Evolutionary conservation across 2,888 invertebrate species (phyloP), one percentile per base, ranked within the genome.

Genomic region (Agrochola macilenta): DNA sequence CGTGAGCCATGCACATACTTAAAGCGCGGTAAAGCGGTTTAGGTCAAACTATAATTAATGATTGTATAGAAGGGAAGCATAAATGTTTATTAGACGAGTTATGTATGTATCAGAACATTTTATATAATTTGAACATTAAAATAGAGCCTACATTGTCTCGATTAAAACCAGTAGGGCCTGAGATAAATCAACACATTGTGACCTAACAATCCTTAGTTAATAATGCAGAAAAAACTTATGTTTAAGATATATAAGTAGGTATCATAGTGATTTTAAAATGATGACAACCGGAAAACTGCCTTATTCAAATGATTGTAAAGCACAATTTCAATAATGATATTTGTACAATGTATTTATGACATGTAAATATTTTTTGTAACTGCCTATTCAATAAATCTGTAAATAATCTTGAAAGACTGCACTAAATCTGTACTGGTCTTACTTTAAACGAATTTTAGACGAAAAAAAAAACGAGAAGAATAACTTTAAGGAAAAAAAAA

Each of bases 321-420:
- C 39, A 26, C 64, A 49, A 73, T 52, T 49, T 78, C 0, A 26
- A 17, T 35, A 17, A 63, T 52, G n/a, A 23, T 68, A 26, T 23
- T 57, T 70, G 39, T 83, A 81, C 60, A 61, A 66, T 68, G 3
- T 74, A 82, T 83, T 81, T 81, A 65, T 78, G 60, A 35, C 17
- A 20, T 71, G 78, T 82, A 63, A 82, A 82, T 80, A 80, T 82
- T 57, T n/a, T 65, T 69, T 69, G 79, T 82, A 69, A 69, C 81
- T 58, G 35, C 23, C 57, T 63, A 12, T 64, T 54, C 30, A 4
- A 64, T 43, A 20, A 49, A 52, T 20, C 5, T 69, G 49, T 79
- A 60, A 72, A 73, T 60, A 60, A n/a, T 46, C 3, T 30, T 49
- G 54, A n/a, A 54, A 54, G n/a, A 65, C 54, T 66, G 46, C 46